A percentile compares a stretch with the other conserved stretches of the same genome.
These are phyloP conservation scores for Arctia plantaginis DNA, from an alignment of 2,888 invertebrate species.

Conservation along the genomic window DNA sequence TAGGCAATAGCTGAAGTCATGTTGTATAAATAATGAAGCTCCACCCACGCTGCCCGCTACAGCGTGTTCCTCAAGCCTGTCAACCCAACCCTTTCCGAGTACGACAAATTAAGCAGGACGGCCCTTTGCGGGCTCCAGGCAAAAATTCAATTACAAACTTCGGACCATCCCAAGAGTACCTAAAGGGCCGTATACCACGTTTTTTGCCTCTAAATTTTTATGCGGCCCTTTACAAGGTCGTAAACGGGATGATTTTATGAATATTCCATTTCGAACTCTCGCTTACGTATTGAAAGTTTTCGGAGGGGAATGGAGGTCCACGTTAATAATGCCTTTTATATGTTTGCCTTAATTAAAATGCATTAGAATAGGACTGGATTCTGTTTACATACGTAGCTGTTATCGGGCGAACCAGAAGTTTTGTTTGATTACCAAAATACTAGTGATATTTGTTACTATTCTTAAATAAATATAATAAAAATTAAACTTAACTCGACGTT, in stretches of 20 bases:
- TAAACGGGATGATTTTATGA: slow-evolving; percentile 84
- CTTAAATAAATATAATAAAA: no score
- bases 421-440: background rate
- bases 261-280: slow-evolving; percentile 82
- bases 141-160: slow-evolving; percentile 87
- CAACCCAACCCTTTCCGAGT: slow-evolving; percentile 76
- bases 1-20: background rate
- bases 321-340: slow-evolving; percentile 47
- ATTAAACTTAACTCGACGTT: no score
- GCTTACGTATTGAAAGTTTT: slow-evolving; percentile 69
- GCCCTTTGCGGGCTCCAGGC: slow-evolving; percentile 85
- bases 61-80: slow-evolving; percentile 49
- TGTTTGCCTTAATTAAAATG: slow-evolving; percentile 59
- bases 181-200: slow-evolving; percentile 72
- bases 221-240: slow-evolving; percentile 84
- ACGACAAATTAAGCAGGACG: slow-evolving; percentile 83
- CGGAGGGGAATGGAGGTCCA: slow-evolving; percentile 49
- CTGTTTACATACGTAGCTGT: slow-evolving; percentile 8
- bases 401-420: background rate
- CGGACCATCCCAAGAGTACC: slow-evolving; percentile 82
- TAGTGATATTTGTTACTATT: background rate
- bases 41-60: slow-evolving; percentile 27
- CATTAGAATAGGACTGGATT: slow-evolving; percentile 38
- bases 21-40: slow-evolving; percentile 2
- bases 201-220: slow-evolving; percentile 84